These are phyloP conservation scores for Argynnis bischoffii DNA, from an alignment of 2,888 invertebrate species.

Conservation along the genomic window DNA sequence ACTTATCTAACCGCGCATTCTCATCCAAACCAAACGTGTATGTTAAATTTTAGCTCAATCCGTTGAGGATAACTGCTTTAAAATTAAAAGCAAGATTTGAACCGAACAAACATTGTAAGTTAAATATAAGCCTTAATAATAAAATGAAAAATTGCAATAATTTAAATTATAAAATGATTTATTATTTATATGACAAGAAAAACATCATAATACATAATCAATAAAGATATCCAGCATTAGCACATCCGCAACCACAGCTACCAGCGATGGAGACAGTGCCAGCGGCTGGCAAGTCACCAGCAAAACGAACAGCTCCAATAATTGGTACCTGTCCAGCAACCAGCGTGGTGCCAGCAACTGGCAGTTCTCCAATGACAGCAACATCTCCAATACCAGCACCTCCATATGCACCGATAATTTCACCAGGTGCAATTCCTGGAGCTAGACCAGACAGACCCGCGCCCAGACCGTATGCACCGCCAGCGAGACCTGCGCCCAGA, in stretches of 20 bases:
- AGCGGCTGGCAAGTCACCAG: conserved; percentile 44
- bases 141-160: too few species aligned
- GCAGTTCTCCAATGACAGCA: conserved; percentile 46
- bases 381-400: conserved; percentile 43
- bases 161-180: too few species aligned
- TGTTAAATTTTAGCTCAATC: too few species aligned
- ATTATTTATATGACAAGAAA: too few species aligned
- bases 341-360: conserved; percentile 45
- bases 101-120: too few species aligned
- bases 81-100: too few species aligned
- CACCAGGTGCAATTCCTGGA: conserved; percentile 25
- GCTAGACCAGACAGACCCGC: conserved; percentile 5
- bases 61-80: too few species aligned
- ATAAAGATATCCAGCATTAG: conserved; percentile 16
- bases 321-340: conserved; percentile 52
- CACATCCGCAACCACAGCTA: conserved; percentile 39
- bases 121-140: too few species aligned
- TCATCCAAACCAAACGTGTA: too few species aligned
- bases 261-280: conserved; percentile 49
- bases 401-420: conserved; percentile 18
- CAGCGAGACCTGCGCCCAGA: not conserved
- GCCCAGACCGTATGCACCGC: not conserved
- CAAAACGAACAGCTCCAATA: conserved; percentile 50
- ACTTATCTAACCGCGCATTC: too few species aligned
- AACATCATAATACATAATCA: not conserved